Conservation (phyloP, 2,113 vertebrate species). For the Craseonycteris thonglongyai region DNA sequence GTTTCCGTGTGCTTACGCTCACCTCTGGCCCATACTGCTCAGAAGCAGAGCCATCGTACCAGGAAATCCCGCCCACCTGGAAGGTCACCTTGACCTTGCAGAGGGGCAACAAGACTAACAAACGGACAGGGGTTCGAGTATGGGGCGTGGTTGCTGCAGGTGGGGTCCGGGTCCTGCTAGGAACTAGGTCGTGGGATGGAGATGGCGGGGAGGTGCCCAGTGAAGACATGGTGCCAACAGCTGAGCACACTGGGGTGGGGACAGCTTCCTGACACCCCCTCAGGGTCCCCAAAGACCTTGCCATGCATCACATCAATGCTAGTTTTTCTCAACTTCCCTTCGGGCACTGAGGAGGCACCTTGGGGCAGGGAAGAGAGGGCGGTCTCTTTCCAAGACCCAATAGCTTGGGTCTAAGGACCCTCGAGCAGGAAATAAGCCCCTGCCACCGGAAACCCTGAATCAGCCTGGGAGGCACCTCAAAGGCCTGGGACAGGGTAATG, state of each 20-base stretch:
- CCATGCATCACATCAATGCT: fast-evolving
- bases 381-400: not conserved
- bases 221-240: not conserved
- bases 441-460: not conserved
- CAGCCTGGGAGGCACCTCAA: not conserved
- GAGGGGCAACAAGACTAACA: not conserved
- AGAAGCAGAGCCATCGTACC: not conserved
- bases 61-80: not conserved
- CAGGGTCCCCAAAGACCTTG: too few relatives aligned
- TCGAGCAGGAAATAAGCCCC: not conserved
- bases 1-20: fast-evolving
- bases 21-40: not conserved
- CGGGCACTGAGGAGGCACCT: not conserved
- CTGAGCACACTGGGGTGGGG: not conserved
- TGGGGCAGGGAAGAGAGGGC: fast-evolving
- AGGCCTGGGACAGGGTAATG: not conserved
- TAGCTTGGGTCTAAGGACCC: not conserved
- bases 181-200: not conserved
- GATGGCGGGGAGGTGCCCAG: fast-evolving
- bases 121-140: not conserved
- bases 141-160: not conserved
- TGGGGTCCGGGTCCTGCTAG: not conserved
- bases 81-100: not conserved
- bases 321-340: not conserved
- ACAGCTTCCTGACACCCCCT: not conserved